Percentiles rank a stretch among this genome's conserved stretches.
Evolutionary conservation across 2,113 vertebrate genomes (phyloP).

Genomic region (Camelus dromedarius): DNA sequence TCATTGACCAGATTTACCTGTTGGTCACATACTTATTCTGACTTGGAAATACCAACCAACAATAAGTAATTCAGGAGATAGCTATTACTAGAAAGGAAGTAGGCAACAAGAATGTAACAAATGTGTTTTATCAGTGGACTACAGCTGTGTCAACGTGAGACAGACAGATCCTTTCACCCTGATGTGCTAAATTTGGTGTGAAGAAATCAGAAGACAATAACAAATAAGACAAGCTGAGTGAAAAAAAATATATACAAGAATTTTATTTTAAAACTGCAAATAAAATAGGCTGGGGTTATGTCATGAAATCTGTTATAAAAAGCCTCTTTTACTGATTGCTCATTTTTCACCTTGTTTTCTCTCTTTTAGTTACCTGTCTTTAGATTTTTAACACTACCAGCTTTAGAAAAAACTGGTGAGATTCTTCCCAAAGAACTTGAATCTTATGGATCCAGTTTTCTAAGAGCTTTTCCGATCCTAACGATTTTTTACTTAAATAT

Average conservation of each 20-base stretch:
- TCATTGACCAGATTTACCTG: constrained; percentile 64
- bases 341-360: constrained; percentile 4
- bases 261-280: background rate
- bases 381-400: background rate
- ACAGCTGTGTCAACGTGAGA: constrained; percentile 70
- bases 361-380: background rate
- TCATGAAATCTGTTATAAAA: background rate
- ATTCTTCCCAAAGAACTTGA: background rate
- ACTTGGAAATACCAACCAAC: constrained; percentile 64
- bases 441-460: background rate
- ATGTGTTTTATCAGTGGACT: constrained; percentile 68
- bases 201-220: constrained; percentile 83
- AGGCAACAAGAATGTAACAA: constrained; percentile 18
- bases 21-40: constrained; percentile 65
- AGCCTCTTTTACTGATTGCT: background rate
- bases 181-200: constrained; percentile 77
- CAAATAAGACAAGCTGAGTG: constrained; percentile 77
- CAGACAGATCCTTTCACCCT: constrained; percentile 76
- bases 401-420: background rate
- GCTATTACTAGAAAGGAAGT: constrained; percentile 61
- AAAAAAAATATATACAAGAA: background rate
- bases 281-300: background rate
- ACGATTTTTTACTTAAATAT: background rate
- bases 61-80: constrained; percentile 57
- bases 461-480: background rate